Evolutionary conservation across 1,140 invertebrate genomes (phyloP), one percentile per base, ranked within the genome.

Genomic region (Drosophila baimaii): DNA sequence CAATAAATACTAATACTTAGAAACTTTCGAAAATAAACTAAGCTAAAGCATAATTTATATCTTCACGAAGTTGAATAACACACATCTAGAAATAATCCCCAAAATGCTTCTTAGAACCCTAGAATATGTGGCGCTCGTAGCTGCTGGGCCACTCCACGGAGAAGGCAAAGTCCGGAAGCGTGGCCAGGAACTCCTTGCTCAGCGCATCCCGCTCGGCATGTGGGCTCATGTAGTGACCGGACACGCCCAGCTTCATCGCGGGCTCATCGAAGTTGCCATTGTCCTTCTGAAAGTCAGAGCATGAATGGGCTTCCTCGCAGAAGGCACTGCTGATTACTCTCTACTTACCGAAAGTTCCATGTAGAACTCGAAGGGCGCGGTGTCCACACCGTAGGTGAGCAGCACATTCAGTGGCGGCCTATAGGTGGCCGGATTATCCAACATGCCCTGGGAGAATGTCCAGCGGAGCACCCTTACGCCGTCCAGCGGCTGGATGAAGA

Each of bases 401-500:
- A 52, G 37, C 25, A 81, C 44, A 21, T 66, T 68, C 19, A 72
- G 27, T 0, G 77, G 51, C 1, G 70, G 68, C 12, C 37, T 71
- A 5, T 68, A 71, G 0, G 21, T 27, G 9, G 69, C 27, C 3
- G 77, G 59, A 37, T 49, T 65, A 71, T 83, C 39, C 79, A 84
- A 94, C 74, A 93, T 91, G 21, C 91, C 93, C 41, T 93, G 85
- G 4, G 93, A 81, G 25, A 96, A 93, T 41, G 93, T 95, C 95
- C 95, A 96, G 25, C 52, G 58, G 10, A 68, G 27, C n/a, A 79
- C 13, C 23, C 31, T 51, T 94, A 65, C 96, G 37, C 93, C 93
- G 43, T 92, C 81, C 43, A 93, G 90, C 2, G 95, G 95, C n/a
- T 94, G 94, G 23, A 96, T 85, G 77, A 95, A 94, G 12, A 96